A percentile compares a stretch with the other conserved stretches of the same genome.
These are phyloP conservation scores for Protonemura montana DNA, from an alignment of 2,888 invertebrate genomes.

Conservation along the genomic window DNA sequence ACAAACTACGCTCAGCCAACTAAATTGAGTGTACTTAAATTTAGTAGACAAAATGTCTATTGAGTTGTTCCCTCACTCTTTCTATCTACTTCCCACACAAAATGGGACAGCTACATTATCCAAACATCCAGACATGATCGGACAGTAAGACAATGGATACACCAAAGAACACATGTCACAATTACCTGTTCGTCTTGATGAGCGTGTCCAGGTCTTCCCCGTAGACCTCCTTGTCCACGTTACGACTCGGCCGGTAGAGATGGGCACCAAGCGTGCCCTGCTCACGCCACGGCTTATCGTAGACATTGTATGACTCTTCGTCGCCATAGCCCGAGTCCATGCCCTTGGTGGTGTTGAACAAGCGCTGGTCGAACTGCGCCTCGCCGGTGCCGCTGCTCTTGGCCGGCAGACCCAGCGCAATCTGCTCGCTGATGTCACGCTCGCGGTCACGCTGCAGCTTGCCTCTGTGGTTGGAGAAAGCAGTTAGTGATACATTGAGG, in stretches of 20 bases:
- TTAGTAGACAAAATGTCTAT: too few species aligned
- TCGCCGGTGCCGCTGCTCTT: slow-evolving; percentile 76
- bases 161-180: slow-evolving; percentile 33
- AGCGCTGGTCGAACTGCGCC: slow-evolving; percentile 90
- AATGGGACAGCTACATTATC: too few species aligned
- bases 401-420: slow-evolving; percentile 94
- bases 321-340: slow-evolving; percentile 96
- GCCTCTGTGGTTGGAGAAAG: slow-evolving; percentile 62
- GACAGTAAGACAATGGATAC: too few species aligned
- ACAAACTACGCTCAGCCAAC: too few species aligned
- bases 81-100: too few species aligned
- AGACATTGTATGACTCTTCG: slow-evolving; percentile 97
- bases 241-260: slow-evolving; percentile 87
- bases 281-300: slow-evolving; percentile 98
- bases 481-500: not conserved
- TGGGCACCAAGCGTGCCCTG: slow-evolving; percentile 85
- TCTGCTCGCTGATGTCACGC: slow-evolving; percentile 97
- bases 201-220: slow-evolving; percentile 89
- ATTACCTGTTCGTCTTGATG: slow-evolving; percentile 81
- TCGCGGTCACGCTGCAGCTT: slow-evolving; percentile 90
- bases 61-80: too few species aligned
- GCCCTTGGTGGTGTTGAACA: slow-evolving; percentile 92
- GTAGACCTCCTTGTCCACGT: slow-evolving; percentile 89
- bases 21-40: too few species aligned
- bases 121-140: too few species aligned